Conservation (phyloP, 2,797 vertebrate species). For the Sylvilagus floridanus region DNA sequence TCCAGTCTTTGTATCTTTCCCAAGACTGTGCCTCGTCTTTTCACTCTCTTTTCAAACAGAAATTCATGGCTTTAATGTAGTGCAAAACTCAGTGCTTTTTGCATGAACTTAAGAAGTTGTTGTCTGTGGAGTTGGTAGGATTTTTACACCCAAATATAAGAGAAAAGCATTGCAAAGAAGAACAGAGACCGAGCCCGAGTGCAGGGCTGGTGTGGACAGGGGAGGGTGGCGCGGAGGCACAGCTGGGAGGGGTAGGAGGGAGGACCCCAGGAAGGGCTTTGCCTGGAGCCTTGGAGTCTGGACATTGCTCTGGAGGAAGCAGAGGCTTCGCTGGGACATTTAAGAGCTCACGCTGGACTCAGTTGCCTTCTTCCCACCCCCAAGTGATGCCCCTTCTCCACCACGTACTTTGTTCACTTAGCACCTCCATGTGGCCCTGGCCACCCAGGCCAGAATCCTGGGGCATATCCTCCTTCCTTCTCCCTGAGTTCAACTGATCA, state of each 20-base stretch:
- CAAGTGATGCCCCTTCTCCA: not conserved
- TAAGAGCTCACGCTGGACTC: slow-evolving; percentile 32
- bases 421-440: not conserved
- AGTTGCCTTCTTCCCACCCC: not conserved
- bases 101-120: slow-evolving; percentile 45
- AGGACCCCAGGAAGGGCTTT: not conserved
- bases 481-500: not conserved
- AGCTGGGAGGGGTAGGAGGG: not conserved
- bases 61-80: slow-evolving; percentile 27
- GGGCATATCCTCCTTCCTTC: not conserved
- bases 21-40: slow-evolving; percentile 41
- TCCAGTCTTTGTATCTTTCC: slow-evolving; percentile 30
- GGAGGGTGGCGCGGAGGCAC: not conserved
- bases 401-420: not conserved
- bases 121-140: not conserved
- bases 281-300: not conserved
- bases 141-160: slow-evolving; percentile 38
- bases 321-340: not conserved
- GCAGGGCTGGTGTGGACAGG: not conserved
- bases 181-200: not conserved
- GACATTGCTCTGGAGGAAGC: slow-evolving; percentile 26
- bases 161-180: slow-evolving; percentile 17
- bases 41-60: slow-evolving; percentile 52
- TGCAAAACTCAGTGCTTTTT: not conserved
- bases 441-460: not conserved